Evolutionary conservation across 2,797 vertebrate species (phyloP).

Genomic region (Microtus agrestis): DNA sequence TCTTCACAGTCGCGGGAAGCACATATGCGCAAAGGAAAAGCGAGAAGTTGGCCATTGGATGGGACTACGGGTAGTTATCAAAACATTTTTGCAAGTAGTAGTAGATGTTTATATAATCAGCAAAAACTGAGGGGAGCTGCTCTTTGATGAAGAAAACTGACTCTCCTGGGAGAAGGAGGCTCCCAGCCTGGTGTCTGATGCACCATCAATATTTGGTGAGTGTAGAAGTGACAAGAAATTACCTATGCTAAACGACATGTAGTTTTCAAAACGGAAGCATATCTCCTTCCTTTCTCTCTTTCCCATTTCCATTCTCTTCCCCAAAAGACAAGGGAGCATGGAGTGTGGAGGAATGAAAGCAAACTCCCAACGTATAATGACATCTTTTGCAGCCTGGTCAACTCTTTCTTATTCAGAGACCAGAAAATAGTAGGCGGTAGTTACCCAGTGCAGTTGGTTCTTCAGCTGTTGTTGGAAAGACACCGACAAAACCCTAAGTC

Average conservation of each 20-base stretch:
- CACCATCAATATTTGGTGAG: not conserved
- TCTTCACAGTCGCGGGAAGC: not conserved
- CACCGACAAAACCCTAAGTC: conserved; percentile 5
- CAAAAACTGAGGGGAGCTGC: not conserved
- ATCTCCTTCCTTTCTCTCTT: not conserved
- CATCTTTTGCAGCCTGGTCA: conserved; percentile 52
- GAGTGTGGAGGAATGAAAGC: conserved; percentile 40
- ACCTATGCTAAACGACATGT: not conserved
- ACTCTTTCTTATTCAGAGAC: conserved; percentile 53
- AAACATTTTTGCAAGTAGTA: conserved; percentile 27
- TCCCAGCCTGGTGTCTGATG: not conserved
- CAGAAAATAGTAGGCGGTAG: conserved; percentile 49
- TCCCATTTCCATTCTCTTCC: not conserved
- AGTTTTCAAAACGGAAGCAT: not conserved
- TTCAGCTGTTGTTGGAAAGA: conserved; percentile 41
- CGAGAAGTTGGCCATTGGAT: not conserved
- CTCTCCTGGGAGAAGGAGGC: not conserved
- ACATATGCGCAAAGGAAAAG: not conserved
- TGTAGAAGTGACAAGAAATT: conserved; percentile 25
- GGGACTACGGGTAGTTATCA: not conserved
- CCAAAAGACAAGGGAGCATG: not conserved
- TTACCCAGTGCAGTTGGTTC: not conserved
- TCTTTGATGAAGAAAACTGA: conserved; percentile 38
- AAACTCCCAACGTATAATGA: not conserved
- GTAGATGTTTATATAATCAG: conserved; percentile 28